Conservation (phyloP, 2,888 invertebrate species). For the Sarcophaga caerulescens region DNA sequence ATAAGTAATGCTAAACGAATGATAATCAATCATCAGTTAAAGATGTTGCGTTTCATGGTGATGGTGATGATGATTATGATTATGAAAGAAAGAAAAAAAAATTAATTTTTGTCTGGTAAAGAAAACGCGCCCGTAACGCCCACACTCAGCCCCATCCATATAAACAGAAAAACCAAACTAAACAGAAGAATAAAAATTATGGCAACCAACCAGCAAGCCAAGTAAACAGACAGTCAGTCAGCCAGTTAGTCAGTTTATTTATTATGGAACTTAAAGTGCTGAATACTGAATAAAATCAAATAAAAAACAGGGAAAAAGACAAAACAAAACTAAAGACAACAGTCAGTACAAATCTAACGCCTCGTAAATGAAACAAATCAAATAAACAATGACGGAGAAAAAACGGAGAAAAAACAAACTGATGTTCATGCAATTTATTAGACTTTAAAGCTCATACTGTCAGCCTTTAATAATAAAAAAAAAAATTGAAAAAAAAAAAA, state of each 20-base stretch:
- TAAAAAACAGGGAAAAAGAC: not conserved
- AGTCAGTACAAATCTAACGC: constrained; percentile 56
- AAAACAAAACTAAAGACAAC: not conserved
- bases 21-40: constrained; percentile 55
- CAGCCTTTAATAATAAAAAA: not conserved
- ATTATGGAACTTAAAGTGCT: not conserved
- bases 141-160: constrained; percentile 42
- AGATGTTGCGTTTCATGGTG: constrained; percentile 31
- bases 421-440: constrained; percentile 36
- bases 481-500: not conserved
- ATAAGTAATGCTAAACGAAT: constrained; percentile 1
- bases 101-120: constrained; percentile 14
- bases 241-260: not conserved
- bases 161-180: constrained; percentile 11
- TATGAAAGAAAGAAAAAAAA: constrained; percentile 9
- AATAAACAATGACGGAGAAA: constrained; percentile 3
- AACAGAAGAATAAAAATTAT: not conserved
- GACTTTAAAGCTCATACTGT: constrained; percentile 6
- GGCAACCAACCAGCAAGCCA: not conserved
- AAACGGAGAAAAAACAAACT: constrained; percentile 22
- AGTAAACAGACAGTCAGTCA: constrained; percentile 19
- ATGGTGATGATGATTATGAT: not conserved
- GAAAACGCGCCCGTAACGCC: constrained; percentile 61
- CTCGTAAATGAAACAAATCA: constrained; percentile 40
- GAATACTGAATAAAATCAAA: not conserved